These are phyloP conservation scores for Tanytarsus gracilentus DNA, from an alignment of 2,888 invertebrate species.

Conservation along the genomic window DNA sequence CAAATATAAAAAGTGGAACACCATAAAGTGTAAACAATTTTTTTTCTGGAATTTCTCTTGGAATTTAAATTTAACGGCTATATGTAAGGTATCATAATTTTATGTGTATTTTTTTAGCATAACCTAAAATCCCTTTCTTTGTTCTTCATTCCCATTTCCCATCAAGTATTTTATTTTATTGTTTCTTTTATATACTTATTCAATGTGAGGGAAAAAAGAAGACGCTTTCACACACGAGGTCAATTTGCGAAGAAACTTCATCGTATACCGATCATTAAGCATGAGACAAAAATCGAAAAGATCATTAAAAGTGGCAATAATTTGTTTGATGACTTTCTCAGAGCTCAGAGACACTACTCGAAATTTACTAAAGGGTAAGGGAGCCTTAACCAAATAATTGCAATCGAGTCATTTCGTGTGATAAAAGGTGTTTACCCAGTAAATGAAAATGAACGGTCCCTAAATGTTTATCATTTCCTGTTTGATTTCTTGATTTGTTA, in stretches of 20 bases:
- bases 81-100: too few relatives aligned
- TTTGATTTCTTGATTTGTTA: not conserved
- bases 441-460: not conserved
- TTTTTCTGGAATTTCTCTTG: too few relatives aligned
- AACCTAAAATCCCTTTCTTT: too few relatives aligned
- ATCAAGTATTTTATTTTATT: too few relatives aligned
- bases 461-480: not conserved
- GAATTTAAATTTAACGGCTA: too few relatives aligned
- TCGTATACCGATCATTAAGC: conserved; percentile 5
- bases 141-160: too few relatives aligned
- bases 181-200: too few relatives aligned
- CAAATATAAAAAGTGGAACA: too few relatives aligned
- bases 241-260: too few relatives aligned
- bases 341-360: conserved; percentile 15
- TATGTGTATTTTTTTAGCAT: too few relatives aligned
- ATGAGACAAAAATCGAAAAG: not conserved
- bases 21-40: too few relatives aligned
- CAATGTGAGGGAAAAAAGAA: not conserved
- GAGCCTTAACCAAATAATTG: conserved; percentile 1
- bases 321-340: conserved; percentile 24
- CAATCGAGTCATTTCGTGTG: not conserved
- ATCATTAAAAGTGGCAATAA: conserved; percentile 13
- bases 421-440: not conserved
- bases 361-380: too few relatives aligned
- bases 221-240: not conserved